Evolutionary conservation across 2,797 vertebrate genomes (phyloP).

Genomic region (Cephalopachus bancanus): DNA sequence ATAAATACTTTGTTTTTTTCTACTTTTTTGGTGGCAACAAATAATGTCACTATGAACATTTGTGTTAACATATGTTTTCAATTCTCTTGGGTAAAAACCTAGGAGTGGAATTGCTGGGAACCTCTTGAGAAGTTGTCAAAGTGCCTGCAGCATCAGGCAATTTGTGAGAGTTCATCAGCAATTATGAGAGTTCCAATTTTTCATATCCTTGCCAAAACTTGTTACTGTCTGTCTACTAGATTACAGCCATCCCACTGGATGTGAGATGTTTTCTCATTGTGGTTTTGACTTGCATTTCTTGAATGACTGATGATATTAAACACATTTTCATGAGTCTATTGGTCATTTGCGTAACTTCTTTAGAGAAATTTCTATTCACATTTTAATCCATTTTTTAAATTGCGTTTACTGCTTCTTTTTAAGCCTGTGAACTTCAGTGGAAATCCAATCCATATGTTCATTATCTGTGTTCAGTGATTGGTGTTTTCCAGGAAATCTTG

Average conservation of each 20-base stretch:
- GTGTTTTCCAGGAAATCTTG: conserved; percentile 41
- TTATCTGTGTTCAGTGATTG: conserved; percentile 23
- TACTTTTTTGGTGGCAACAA: neutral
- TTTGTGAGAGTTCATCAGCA: too few species aligned
- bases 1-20: neutral
- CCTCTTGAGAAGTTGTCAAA: neutral
- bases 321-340: neutral
- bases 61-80: neutral
- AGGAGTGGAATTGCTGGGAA: neutral
- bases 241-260: neutral
- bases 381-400: neutral
- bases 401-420: neutral
- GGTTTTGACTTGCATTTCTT: neutral
- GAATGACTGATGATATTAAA: neutral
- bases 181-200: neutral
- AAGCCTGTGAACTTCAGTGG: neutral
- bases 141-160: neutral
- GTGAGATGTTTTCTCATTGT: neutral
- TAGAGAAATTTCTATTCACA: conserved; percentile 24
- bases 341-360: neutral
- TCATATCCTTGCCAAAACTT: conserved; percentile 32
- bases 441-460: conserved; percentile 4
- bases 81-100: neutral
- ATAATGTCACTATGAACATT: neutral
- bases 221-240: neutral